These are phyloP conservation scores for Trachythela sp. DNA, from an alignment of 64 coral and sea anemone genomes.

Conservation along the genomic window DNA sequence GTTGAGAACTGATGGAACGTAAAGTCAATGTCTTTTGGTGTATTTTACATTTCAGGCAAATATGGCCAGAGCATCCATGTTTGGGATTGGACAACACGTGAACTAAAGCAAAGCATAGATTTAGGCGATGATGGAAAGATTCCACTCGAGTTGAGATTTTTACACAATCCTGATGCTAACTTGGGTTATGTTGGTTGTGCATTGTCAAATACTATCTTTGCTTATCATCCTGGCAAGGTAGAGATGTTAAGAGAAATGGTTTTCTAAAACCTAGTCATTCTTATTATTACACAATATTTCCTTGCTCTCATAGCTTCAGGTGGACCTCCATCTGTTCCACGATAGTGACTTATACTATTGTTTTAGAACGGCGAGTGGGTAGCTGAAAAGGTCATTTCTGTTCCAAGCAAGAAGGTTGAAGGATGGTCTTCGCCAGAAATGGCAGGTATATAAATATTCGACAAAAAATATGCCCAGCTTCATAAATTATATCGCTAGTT, in stretches of 20 bases:
- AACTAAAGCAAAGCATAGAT: conserved; percentile 70
- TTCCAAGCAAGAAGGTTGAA: conserved; percentile 80
- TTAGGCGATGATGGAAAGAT: conserved; percentile 60
- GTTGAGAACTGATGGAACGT: no score
- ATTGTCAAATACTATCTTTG: conserved; percentile 65
- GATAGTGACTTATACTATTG: background rate
- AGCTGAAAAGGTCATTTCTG: conserved; percentile 72
- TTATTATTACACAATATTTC: background rate
- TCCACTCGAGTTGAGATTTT: conserved; percentile 85
- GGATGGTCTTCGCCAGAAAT: conserved; percentile 96
- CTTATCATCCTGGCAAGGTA: conserved; percentile 63
- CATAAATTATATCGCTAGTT: background rate
- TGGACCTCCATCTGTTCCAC: background rate
- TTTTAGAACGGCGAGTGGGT: conserved; percentile 56
- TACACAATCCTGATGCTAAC: conserved; percentile 72
- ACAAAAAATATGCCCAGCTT: background rate
- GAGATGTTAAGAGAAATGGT: background rate
- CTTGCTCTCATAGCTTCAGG: background rate
- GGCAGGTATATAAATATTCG: conserved; percentile 51
- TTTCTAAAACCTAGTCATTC: background rate
- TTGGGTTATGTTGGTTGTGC: conserved; percentile 87
- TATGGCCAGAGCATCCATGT: conserved; percentile 67
- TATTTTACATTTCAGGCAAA: conserved; percentile 47
- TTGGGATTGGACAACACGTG: background rate
- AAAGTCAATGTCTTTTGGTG: no score